Evolutionary conservation across 2,888 invertebrate species (phyloP), one percentile per base, ranked within the genome.

Genomic region (Cephus sareptanus): DNA sequence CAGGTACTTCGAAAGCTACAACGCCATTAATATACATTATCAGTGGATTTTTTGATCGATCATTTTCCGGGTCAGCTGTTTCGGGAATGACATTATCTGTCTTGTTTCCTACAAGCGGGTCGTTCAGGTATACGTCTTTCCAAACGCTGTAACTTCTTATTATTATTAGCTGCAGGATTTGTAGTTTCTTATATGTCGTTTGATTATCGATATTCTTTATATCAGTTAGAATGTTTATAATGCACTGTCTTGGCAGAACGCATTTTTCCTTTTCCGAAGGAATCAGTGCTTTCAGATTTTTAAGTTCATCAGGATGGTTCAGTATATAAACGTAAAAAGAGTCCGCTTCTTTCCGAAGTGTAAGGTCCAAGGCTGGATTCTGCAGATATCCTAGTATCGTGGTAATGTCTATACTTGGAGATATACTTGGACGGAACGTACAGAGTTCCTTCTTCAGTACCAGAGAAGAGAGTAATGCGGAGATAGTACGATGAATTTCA

Each of bases 391-490:
- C 82, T 15, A 84, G 76, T 15, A 85, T 79, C 33, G 75, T 40
- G 74, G 79, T 71, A 35, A 85, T 68, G n/a, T 83, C 80, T 23
- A 83, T 56, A 30, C 78, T 75, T 12, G 75, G 70, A 23, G 81
- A 76, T 33, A 79, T 77, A 11, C 37, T 70, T 6, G 73, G 76
- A 11, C 68, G 37, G 56, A 69, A 73, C 13, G 68, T 15, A 35
- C 6, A 40, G 15, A 71, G 33, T 76, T 81, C 70, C 11, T 77
- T 79, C 31, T 83, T 80, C 23, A 79, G 35, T 6, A 81, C 35
- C 35, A 85, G 34, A 68, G 78, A 76, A 15, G 84, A 76, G 15
- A 85, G 73, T 33, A 86, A 69, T 71, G 79, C 76, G 6, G 79
- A 56, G 9, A 79, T 75, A 13, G 75, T 75, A 68, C 77, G 56